Conservation (phyloP, 2,113 vertebrate genomes). For the Oreotrochilus melanogaster region DNA sequence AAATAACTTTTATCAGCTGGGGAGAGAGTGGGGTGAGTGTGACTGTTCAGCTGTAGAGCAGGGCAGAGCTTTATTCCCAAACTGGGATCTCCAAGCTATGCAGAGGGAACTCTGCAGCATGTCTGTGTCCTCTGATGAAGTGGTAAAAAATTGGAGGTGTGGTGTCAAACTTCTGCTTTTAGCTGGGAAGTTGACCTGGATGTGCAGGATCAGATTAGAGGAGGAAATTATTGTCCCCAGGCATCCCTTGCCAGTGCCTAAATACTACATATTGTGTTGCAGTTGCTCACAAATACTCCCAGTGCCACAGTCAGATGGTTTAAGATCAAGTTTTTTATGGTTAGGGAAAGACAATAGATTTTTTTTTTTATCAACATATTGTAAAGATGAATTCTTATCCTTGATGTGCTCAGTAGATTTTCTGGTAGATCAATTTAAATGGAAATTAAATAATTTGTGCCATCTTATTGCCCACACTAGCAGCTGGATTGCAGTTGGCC, state of each 20-base stretch:
- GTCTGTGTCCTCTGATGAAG: background rate
- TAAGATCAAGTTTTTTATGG: background rate
- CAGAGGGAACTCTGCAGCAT: fast-evolving
- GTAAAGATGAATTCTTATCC: background rate
- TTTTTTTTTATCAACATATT: background rate
- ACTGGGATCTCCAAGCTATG: background rate
- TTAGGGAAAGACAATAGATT: background rate
- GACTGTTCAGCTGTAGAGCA: background rate
- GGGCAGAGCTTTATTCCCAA: background rate
- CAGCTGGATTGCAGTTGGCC: background rate
- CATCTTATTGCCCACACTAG: background rate
- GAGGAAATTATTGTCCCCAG: background rate
- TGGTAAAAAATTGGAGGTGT: background rate
- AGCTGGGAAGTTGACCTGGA: background rate
- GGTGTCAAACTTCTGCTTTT: background rate
- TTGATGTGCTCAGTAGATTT: background rate
- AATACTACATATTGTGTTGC: background rate
- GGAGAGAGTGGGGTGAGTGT: background rate
- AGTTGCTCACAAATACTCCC: background rate
- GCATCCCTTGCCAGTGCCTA: background rate
- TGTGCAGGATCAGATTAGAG: background rate
- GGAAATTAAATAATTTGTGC: background rate
- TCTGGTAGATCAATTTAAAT: background rate
- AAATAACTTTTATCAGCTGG: background rate
- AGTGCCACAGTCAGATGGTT: background rate